Conservation (phyloP, 2,113 vertebrate species). For the Nesoenas mayeri region DNA sequence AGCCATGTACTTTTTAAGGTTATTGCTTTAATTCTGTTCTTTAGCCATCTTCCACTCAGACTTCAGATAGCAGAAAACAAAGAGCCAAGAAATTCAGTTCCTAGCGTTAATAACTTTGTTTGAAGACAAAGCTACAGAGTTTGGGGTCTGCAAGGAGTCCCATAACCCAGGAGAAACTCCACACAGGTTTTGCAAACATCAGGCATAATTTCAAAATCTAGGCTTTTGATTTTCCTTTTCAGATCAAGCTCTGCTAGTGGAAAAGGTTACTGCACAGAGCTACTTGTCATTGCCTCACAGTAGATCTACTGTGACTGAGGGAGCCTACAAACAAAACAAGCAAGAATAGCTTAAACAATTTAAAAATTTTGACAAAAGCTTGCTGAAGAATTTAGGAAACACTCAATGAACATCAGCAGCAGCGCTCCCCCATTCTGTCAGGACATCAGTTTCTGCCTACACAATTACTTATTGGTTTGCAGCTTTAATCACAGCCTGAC, state of each 20-base stretch:
- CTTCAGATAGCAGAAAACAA: neutral
- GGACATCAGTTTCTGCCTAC: neutral
- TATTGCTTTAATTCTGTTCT: neutral
- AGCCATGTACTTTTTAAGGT: neutral
- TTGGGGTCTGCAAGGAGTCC: neutral
- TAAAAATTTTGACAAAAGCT: neutral
- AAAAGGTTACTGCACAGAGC: neutral
- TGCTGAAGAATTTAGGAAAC: neutral
- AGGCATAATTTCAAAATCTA: neutral
- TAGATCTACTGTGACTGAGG: neutral
- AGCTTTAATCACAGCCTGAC: slow-evolving; percentile 37
- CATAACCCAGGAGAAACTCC: neutral
- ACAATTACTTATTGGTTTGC: neutral
- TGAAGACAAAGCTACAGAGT: neutral
- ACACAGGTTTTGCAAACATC: neutral
- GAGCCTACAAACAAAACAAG: neutral
- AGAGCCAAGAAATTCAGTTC: neutral
- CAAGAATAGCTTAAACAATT: neutral
- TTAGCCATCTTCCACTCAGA: neutral
- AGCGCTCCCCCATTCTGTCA: neutral
- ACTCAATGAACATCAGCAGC: neutral
- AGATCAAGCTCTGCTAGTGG: neutral
- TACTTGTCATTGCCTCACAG: neutral
- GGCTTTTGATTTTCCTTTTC: neutral
- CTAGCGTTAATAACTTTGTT: neutral